Percentiles rank a stretch among this genome's conserved stretches.
Conservation (phyloP, 2,113 vertebrate genomes). For the Saccopteryx bilineata region DNA sequence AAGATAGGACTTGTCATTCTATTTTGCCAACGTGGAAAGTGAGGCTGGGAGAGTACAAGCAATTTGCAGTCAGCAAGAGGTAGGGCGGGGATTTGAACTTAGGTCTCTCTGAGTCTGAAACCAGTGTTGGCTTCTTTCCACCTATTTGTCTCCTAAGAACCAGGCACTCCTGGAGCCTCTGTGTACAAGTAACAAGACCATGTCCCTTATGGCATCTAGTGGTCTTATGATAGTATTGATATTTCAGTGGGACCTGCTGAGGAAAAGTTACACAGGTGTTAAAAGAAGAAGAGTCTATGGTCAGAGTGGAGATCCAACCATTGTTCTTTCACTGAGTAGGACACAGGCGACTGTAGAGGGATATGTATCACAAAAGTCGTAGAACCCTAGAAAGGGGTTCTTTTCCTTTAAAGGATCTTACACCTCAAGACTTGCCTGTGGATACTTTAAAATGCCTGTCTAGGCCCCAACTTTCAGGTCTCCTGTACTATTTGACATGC, state of each 20-base stretch:
- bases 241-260: not conserved
- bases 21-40: not conserved
- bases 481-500: slow-evolving; percentile 82
- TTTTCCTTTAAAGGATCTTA: slow-evolving; percentile 57
- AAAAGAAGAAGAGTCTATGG: not conserved
- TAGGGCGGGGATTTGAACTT: not conserved
- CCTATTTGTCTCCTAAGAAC: not conserved
- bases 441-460: slow-evolving; percentile 69
- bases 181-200: not conserved
- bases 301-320: not conserved
- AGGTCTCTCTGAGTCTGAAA: not conserved
- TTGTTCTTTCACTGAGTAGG: not conserved
- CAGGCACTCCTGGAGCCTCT: not conserved
- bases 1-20: not conserved
- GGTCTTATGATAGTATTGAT: not conserved
- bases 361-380: accelerated
- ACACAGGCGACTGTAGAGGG: not conserved
- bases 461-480: slow-evolving; percentile 63
- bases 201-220: not conserved
- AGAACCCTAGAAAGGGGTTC: not conserved
- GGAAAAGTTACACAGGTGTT: not conserved
- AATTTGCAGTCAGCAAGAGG: not conserved
- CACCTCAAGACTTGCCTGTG: not conserved
- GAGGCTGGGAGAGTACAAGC: not conserved
- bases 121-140: not conserved